phyloP scores from a whole-genome alignment of 2,113 vertebrate genomes.

The Nibea coibor region DNA sequence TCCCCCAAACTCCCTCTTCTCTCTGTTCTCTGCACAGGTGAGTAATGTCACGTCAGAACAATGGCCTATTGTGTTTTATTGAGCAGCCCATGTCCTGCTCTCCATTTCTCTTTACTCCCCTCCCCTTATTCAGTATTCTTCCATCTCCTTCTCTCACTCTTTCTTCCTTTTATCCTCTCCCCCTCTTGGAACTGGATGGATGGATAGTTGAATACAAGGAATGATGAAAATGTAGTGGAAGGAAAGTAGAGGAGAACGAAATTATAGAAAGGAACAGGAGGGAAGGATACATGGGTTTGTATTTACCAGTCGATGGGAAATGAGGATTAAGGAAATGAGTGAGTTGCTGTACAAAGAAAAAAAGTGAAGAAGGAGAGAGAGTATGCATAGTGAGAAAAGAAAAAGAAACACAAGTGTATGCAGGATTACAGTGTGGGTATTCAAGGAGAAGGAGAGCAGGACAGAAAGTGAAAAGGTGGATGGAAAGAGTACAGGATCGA shows the following conservation, averaged over 20 bases:
- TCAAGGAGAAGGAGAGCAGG: background rate
- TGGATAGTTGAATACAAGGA: background rate
- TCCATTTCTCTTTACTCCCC: slow-evolving; percentile 39
- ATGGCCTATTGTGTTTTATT: slow-evolving; percentile 79
- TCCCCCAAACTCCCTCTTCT: slow-evolving; percentile 49
- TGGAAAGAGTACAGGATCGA: slow-evolving; percentile 12
- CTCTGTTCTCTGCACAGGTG: slow-evolving; percentile 63
- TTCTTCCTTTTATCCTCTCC: background rate
- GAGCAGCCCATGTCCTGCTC: slow-evolving; percentile 60
- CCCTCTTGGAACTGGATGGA: background rate
- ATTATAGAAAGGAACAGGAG: background rate
- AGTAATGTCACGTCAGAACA: slow-evolving; percentile 79
- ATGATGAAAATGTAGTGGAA: slow-evolving; percentile 4
- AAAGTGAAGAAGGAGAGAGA: background rate
- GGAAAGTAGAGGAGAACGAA: background rate
- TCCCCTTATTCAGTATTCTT: slow-evolving; percentile 29
- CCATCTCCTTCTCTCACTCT: slow-evolving; percentile 18
- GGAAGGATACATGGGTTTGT: background rate
- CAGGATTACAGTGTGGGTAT: background rate
- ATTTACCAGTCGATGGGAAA: background rate
- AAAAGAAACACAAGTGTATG: background rate
- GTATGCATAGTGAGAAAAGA: background rate
- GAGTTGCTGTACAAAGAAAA: background rate
- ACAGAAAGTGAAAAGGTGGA: slow-evolving; percentile 12
- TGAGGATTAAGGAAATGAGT: background rate